Base-by-base conservation (phyloP, 1,140 invertebrate genomes). In the Drosophila parabipectinata region DNA sequence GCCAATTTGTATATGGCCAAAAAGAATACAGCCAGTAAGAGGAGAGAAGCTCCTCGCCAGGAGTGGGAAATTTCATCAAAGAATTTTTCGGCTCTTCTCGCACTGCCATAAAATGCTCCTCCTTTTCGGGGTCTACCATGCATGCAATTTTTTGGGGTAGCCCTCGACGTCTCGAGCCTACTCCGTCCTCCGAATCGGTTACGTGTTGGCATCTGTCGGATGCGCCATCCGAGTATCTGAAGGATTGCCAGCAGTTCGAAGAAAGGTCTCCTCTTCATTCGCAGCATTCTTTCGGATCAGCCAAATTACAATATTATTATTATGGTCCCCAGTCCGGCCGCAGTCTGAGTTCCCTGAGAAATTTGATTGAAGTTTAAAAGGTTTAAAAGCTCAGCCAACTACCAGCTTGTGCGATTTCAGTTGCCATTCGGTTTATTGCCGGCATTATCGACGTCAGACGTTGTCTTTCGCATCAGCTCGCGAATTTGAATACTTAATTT, bases 351-450 rank as follows among this genome's bases (percentile, higher is more conserved):
- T 21, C 21, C 76, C 80, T 83, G 80, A 85, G 81, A 87, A 83
- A 88, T 88, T 88, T 87, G 82, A 87, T 85, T 85, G 78, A 82
- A 82, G 82, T 72, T 79, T 87, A 78, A 81, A 87, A 72, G 77
- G 73, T 69, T 72, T 82, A 64, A 85, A 87, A 82, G 79, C 82
- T 56, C 79, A 60, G 52, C 57, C 83, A 87, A 83, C 82, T 88
- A 79, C 83, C 83, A 87, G 77, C 69, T 84, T 78, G 59, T 74
- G 63, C 75, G 71, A 79, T 76, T 85, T 76, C 81, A 79, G 83
- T 88, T 87, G 79, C 75, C 83, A 87, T 88, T 83, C 82, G 79
- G 67, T 88, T 87, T 88, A 87, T 87, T 88, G 83, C 82, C 78
- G 74, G 69, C 83, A 85, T 85, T 82, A 85, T 85, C 73, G 37